Conservation (phyloP, 1,140 invertebrate species). For the Calliphora vicina region DNA sequence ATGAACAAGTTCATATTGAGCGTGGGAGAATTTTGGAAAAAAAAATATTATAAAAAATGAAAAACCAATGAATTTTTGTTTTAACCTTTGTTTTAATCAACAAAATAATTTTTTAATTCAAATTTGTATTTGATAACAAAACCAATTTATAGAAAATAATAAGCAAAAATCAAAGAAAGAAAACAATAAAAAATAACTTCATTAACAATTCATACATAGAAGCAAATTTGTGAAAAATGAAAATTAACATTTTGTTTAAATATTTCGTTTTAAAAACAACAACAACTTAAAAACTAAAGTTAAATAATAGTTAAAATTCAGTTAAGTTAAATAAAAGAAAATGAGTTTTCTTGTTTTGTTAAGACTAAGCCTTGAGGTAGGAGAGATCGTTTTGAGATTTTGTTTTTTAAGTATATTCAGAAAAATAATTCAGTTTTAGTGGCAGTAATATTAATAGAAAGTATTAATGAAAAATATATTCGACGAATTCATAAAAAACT, state of each 20-base stretch:
- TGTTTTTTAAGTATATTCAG: too few relatives aligned
- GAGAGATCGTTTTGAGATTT: not conserved
- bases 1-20: slow-evolving; percentile 28
- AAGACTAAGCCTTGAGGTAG: not conserved
- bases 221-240: not conserved
- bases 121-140: slow-evolving; percentile 30
- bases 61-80: slow-evolving; percentile 31
- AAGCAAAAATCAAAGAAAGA: not conserved
- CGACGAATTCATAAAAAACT: too few relatives aligned
- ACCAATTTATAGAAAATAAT: not conserved
- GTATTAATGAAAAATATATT: too few relatives aligned
- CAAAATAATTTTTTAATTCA: not conserved
- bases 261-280: not conserved
- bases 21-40: slow-evolving; percentile 1
- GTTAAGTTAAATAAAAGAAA: not conserved
- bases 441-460: too few relatives aligned
- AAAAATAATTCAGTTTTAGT: too few relatives aligned
- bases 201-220: slow-evolving; percentile 28
- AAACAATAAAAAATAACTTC: slow-evolving; percentile 1
- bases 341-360: not conserved
- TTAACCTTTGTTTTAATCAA: slow-evolving; percentile 21
- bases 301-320: not conserved
- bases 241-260: not conserved
- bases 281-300: not conserved
- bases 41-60: slow-evolving; percentile 9